phyloP scores from a whole-genome alignment of 2,797 vertebrate species.

The Cyprinodon diabolis region DNA sequence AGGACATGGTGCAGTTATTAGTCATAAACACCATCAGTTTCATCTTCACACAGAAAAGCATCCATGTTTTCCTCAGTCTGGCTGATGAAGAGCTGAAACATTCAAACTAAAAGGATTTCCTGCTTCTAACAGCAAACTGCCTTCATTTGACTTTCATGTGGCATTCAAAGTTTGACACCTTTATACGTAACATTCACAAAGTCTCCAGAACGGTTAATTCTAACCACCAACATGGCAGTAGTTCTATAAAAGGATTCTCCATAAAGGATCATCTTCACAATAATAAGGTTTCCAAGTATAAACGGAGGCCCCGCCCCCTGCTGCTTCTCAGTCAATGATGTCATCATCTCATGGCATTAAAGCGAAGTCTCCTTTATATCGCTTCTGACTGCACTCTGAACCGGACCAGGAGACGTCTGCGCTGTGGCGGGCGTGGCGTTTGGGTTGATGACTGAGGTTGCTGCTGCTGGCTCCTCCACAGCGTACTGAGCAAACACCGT shows the following conservation, averaged over 20 bases:
- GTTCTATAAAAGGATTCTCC: not conserved
- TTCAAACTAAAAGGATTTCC: not conserved
- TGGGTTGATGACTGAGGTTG: constrained; percentile 56
- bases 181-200: not conserved
- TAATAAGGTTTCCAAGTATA: not conserved
- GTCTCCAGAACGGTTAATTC: not conserved
- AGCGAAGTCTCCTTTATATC: constrained; percentile 78
- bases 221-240: not conserved
- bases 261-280: not conserved
- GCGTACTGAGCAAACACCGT: constrained; percentile 74
- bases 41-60: not conserved
- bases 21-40: not conserved
- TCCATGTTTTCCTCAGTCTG: not conserved
- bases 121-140: not conserved
- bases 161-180: not conserved
- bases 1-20: not conserved
- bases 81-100: not conserved
- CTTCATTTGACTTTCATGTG: not conserved
- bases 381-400: not conserved
- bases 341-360: constrained; percentile 16
- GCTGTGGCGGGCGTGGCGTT: not conserved
- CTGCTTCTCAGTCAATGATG: not conserved
- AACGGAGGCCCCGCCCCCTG: not conserved
- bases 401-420: constrained; percentile 21
- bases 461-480: constrained; percentile 46